Conservation (phyloP, 2,888 invertebrate species). For the Pristionchus fissidentatus region DNA sequence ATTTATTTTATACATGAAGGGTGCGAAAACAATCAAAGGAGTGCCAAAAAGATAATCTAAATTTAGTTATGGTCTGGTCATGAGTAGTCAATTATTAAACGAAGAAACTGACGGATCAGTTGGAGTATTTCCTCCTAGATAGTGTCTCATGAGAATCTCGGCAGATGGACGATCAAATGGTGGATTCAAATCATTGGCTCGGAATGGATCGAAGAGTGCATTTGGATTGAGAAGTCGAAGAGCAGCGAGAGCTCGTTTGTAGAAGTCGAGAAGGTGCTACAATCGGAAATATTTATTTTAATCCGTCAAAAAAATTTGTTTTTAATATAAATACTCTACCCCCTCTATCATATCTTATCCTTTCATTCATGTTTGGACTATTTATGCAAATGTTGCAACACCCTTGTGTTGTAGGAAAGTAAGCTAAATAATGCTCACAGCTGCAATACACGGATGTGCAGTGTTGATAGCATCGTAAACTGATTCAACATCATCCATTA, state of each 20-base stretch:
- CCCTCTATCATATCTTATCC: too few species aligned
- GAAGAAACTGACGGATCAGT: not conserved
- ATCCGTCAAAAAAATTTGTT: not conserved
- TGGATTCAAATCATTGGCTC: not conserved
- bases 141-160: not conserved
- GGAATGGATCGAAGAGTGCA: not conserved
- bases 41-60: too few species aligned
- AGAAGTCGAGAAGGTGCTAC: slow-evolving; percentile 15
- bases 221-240: slow-evolving; percentile 17
- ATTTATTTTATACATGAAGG: too few species aligned
- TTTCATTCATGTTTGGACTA: too few species aligned
- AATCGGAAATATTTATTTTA: not conserved
- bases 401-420: not conserved
- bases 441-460: not conserved
- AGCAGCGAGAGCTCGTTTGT: not conserved
- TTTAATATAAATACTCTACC: not conserved
- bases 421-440: not conserved
- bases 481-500: not conserved
- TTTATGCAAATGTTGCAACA: too few species aligned
- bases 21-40: too few species aligned
- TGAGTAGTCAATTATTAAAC: not conserved
- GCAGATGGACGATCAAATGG: not conserved
- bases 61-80: not conserved
- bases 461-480: not conserved
- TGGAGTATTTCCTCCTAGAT: slow-evolving; percentile 2